phyloP scores from a whole-genome alignment of 2,888 invertebrate species.

The Sinopyrophorus schimmeli region DNA sequence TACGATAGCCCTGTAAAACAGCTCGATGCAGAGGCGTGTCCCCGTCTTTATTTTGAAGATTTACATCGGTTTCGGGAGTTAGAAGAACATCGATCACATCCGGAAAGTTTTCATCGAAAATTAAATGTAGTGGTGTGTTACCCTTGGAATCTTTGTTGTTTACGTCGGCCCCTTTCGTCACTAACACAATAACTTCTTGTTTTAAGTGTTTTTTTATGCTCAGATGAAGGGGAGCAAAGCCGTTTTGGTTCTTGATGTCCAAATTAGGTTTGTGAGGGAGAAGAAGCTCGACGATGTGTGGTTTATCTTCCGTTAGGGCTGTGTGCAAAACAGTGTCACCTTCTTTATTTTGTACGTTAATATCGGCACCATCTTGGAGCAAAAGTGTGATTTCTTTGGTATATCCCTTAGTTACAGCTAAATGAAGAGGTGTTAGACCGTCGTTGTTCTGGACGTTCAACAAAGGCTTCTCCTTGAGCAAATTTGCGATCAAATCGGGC shows the following conservation, averaged over 20 bases:
- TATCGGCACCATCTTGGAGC: not conserved
- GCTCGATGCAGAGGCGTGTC: constrained; percentile 21
- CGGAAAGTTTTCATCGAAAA: not conserved
- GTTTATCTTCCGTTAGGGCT: not conserved
- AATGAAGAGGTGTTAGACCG: not conserved
- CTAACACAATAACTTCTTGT: not conserved
- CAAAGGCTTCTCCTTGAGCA: not conserved
- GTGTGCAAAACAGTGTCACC: not conserved
- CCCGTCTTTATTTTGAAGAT: constrained; percentile 13
- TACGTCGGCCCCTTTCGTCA: not conserved
- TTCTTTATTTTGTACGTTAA: not conserved
- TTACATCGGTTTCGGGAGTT: constrained; percentile 13
- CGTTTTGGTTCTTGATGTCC: not conserved
- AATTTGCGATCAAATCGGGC: not conserved
- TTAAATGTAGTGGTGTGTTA: not conserved
- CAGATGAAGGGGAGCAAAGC: not conserved
- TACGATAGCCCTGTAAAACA: constrained; percentile 9
- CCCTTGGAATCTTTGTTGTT: not conserved
- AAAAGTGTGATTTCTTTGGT: not conserved
- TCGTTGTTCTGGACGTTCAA: not conserved
- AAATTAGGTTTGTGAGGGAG: not conserved
- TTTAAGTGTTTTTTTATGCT: not conserved
- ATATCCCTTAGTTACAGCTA: not conserved
- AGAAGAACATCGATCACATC: constrained; percentile 2
- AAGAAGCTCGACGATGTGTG: not conserved